Evolutionary conservation across 2,888 invertebrate genomes (phyloP).

Genomic region (Hypolimnas misippus): DNA sequence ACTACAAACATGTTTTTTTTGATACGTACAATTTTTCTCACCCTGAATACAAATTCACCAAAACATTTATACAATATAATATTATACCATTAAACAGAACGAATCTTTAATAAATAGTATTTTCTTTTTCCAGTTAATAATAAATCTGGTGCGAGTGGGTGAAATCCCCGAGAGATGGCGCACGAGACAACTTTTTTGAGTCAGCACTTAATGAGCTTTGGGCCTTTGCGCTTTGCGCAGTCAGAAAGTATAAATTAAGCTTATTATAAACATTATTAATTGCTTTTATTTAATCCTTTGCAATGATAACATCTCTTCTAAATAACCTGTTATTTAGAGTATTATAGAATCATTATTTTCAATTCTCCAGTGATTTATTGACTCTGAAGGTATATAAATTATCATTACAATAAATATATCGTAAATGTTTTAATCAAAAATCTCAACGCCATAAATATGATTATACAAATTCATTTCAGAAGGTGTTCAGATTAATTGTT

Average conservation of each 20-base stretch:
- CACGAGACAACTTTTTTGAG: slow-evolving; percentile 66
- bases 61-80: background rate
- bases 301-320: background rate
- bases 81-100: background rate
- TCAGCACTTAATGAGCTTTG: slow-evolving; percentile 76
- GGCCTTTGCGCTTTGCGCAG: slow-evolving; percentile 62
- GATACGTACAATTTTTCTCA: too few relatives aligned
- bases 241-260: slow-evolving; percentile 57
- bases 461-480: too few relatives aligned
- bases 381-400: background rate
- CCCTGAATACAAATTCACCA: background rate
- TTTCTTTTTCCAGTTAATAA: slow-evolving; percentile 45
- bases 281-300: slow-evolving; percentile 27
- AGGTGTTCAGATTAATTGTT: too few relatives aligned
- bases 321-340: background rate
- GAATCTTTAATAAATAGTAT: slow-evolving; percentile 28
- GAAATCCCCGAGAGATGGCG: slow-evolving; percentile 54
- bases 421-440: too few relatives aligned
- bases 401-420: too few relatives aligned
- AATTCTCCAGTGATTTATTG: background rate
- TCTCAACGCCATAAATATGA: too few relatives aligned
- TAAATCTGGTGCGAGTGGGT: slow-evolving; percentile 57
- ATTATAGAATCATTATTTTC: background rate
- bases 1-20: too few relatives aligned
- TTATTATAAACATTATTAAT: slow-evolving; percentile 45